phyloP scores from a whole-genome alignment of 2,797 vertebrate species.

The Hapalemur alaotrensis region DNA sequence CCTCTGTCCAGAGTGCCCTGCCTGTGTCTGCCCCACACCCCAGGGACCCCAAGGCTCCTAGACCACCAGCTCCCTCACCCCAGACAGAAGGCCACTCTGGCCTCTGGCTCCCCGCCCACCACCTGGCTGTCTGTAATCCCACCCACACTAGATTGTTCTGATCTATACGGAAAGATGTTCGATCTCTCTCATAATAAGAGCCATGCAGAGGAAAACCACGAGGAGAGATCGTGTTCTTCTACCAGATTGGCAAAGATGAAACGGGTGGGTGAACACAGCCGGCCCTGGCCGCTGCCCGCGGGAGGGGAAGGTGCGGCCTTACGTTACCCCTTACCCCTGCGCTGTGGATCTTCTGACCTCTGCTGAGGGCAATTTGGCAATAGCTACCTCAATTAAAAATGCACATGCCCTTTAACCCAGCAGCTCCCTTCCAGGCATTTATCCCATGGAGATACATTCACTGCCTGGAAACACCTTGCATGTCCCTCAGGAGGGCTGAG shows the following conservation, averaged over 20 bases:
- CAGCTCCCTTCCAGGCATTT: not conserved
- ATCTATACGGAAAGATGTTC: not conserved
- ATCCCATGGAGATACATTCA: not conserved
- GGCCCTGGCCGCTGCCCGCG: accelerated
- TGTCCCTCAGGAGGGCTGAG: not conserved
- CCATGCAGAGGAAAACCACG: not conserved
- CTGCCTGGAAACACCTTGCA: not conserved
- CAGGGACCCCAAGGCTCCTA: not conserved
- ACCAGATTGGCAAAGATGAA: not conserved
- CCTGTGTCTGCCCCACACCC: not conserved
- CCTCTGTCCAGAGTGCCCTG: not conserved
- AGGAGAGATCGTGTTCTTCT: not conserved
- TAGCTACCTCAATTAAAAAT: not conserved
- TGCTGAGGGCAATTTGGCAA: not conserved
- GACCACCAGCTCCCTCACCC: not conserved
- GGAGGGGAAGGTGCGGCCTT: not conserved
- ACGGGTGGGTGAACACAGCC: not conserved
- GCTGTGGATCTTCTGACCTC: not conserved
- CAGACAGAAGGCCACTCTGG: not conserved
- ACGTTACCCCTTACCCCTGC: not conserved
- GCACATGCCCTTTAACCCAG: not conserved
- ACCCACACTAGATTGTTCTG: not conserved
- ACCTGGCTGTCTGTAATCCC: not conserved
- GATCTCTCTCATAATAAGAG: not conserved
- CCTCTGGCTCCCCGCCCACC: too few species aligned